Evolutionary conservation across 1,140 invertebrate species (phyloP).

Genomic region (Thrips palmi): DNA sequence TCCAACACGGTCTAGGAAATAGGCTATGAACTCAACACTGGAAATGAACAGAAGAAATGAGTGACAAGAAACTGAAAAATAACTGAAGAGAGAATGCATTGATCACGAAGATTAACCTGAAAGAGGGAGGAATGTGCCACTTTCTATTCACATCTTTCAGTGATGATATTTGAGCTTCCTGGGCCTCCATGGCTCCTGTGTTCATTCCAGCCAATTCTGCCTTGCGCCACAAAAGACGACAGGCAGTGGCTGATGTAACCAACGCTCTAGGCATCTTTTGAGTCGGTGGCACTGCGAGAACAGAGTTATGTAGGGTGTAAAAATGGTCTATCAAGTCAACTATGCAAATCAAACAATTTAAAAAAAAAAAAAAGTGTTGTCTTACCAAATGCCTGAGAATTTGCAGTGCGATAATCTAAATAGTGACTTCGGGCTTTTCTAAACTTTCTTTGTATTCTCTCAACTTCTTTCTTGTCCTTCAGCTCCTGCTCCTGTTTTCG

Average conservation of each 20-base stretch:
- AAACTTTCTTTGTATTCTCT: conserved; percentile 59
- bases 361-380: background rate
- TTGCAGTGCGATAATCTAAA: conserved; percentile 38
- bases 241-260: conserved; percentile 77
- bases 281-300: too few species aligned
- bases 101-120: conserved; percentile 21
- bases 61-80: too few species aligned
- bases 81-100: background rate
- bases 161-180: conserved; percentile 58
- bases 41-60: too few species aligned
- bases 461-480: conserved; percentile 37
- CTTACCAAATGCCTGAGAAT: too few species aligned
- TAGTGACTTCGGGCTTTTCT: conserved; percentile 59
- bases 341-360: conserved; percentile 7
- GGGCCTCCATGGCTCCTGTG: conserved; percentile 52
- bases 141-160: conserved; percentile 74
- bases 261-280: conserved; percentile 84
- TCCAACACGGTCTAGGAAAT: conserved; percentile 63
- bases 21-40: conserved; percentile 85
- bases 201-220: conserved; percentile 82
- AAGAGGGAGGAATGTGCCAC: conserved; percentile 83
- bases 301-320: too few species aligned
- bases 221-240: conserved; percentile 63
- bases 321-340: conserved; percentile 31
- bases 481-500: background rate